A percentile compares a stretch with the other conserved stretches of the same genome.
Evolutionary conservation across 1,140 invertebrate genomes (phyloP).

Genomic region (Asobara japonica): DNA sequence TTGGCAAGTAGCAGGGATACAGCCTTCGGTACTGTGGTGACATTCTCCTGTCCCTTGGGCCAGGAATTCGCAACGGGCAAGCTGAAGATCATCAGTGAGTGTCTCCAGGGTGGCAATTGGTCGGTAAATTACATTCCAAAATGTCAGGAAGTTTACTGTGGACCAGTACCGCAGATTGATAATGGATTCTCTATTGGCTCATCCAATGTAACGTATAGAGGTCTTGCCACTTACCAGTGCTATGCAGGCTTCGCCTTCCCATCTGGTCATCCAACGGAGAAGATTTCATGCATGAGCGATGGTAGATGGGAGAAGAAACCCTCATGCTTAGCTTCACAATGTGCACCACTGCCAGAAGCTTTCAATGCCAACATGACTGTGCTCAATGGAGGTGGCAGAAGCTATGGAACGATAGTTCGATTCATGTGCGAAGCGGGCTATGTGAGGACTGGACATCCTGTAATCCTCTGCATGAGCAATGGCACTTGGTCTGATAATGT

Average conservation of each 20-base stretch:
- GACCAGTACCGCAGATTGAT: conserved; percentile 96
- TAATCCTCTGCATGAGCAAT: conserved; percentile 94
- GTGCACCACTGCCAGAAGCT: conserved; percentile 88
- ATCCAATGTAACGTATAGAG: conserved; percentile 93
- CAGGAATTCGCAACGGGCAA: conserved; percentile 95
- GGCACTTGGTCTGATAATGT: conserved; percentile 95
- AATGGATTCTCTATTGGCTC: conserved; percentile 97
- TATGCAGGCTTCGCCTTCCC: conserved; percentile 96
- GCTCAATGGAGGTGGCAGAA: conserved; percentile 91
- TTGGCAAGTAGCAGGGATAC: conserved; percentile 91
- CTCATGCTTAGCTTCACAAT: conserved; percentile 92
- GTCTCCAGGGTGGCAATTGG: conserved; percentile 92
- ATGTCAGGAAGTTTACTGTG: conserved; percentile 98
- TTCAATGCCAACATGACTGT: conserved; percentile 87
- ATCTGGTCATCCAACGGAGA: conserved; percentile 86
- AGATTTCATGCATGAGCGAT: conserved; percentile 87
- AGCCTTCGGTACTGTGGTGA: conserved; percentile 89
- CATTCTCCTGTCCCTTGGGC: conserved; percentile 90
- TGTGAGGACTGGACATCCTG: conserved; percentile 85
- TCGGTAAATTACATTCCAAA: conserved; percentile 91
- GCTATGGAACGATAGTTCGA: conserved; percentile 94
- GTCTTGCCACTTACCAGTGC: conserved; percentile 94
- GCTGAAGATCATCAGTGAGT: conserved; percentile 83
- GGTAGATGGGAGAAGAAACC: conserved; percentile 93
- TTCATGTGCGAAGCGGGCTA: conserved; percentile 96